Base-by-base conservation (phyloP, 23 tunicate genomes). In the Ascidia mentula region DNA sequence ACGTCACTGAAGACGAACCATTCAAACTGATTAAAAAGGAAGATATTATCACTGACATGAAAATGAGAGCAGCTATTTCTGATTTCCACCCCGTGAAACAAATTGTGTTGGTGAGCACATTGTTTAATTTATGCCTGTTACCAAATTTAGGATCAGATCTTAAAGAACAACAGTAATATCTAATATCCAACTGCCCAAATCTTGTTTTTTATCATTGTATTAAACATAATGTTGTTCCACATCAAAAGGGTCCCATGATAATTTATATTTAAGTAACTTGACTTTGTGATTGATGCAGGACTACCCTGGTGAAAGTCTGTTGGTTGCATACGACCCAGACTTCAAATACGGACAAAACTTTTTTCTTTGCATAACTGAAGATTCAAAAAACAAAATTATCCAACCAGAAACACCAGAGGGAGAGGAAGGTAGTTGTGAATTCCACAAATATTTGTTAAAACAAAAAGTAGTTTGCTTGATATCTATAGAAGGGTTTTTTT, bases 21-120 rank as follows among this genome's bases (percentile, higher is more conserved):
- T 82, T 40, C 72, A 89, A 89, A 79, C 60, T 95, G 40, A 77
- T 95, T 26, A 85, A 85, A 30, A 95, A 95, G 33, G 95, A 89
- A 59, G 95, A 85, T 40, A 82, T 89, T 38, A 82, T 95, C 34
- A 53, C 72, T 36, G 98, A 95, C 34, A 89, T 95, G 88, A 85
- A 85, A 72, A 89, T 75, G 88, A 82, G 98, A 79, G 98, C 98
- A 8, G 95, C 98, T 36, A 79, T 95, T 18, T 95, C 98, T 0
- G 98, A 95, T 82, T 95, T 95, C 45, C 90, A 85, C 53, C 98
- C 98, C 36, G 95, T 86, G 0, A 95, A 95, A 65, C 92, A 88
- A 61, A 84, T 88, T 42, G 89, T 93, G 37, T 34, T 77, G 86
- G 98, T 93, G 80, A 28, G 65, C 24, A 20, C 24, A 9, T 5